A percentile compares a stretch with the other conserved stretches of the same genome.
These are phyloP conservation scores for Alcedo quadribrachys DNA, from an alignment of 2,797 vertebrate species.

Conservation along the genomic window DNA sequence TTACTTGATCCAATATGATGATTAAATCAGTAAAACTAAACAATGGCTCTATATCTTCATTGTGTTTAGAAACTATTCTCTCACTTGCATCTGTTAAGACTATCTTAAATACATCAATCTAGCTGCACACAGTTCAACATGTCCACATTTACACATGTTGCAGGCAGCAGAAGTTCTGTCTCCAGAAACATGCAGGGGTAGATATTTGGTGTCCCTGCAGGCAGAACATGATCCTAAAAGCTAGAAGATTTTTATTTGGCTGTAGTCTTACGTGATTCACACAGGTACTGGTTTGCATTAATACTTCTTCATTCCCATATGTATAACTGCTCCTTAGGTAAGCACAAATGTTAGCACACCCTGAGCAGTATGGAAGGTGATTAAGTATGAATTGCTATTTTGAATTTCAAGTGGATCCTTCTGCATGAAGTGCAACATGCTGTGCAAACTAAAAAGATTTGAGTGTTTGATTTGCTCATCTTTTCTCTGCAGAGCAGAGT, in stretches of 20 bases:
- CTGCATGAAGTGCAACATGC: background rate
- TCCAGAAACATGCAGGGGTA: background rate
- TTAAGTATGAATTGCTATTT: slow-evolving; percentile 5
- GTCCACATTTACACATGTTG: background rate
- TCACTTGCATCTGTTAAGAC: background rate
- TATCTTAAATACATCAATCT: background rate
- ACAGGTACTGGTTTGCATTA: background rate
- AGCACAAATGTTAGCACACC: background rate
- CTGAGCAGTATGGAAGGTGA: background rate
- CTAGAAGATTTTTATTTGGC: slow-evolving; percentile 9
- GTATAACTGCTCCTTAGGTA: background rate
- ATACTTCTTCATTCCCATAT: background rate
- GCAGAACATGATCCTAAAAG: background rate
- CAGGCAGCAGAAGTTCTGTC: background rate
- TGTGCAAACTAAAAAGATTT: background rate
- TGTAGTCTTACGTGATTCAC: background rate
- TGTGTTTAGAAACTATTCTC: background rate
- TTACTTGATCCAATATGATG: background rate
- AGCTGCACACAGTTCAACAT: background rate
- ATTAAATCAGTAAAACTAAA: background rate
- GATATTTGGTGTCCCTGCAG: background rate
- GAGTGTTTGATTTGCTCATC: background rate
- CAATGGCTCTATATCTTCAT: background rate
- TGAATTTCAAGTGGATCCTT: slow-evolving; percentile 23
- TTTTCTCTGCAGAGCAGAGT: background rate